Conservation (phyloP, 2,888 invertebrate genomes). For the Cheilosia grossa region DNA sequence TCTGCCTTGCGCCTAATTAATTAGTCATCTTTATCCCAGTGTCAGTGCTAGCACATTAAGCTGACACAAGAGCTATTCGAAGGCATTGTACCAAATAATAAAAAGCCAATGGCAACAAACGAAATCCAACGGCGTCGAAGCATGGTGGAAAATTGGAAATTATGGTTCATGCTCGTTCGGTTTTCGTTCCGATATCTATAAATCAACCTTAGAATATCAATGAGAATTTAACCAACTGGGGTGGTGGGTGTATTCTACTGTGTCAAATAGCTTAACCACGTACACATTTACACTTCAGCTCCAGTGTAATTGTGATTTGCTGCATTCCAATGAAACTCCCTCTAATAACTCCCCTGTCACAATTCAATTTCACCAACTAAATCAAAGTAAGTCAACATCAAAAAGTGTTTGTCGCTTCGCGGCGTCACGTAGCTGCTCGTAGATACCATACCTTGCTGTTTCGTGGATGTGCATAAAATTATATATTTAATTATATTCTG, state of each 20-base stretch:
- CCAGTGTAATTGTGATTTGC: too few relatives aligned
- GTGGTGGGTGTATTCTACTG: not conserved
- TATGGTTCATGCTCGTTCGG: conserved; percentile 59
- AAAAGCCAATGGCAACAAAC: conserved; percentile 9
- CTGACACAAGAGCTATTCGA: not conserved
- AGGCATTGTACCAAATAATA: not conserved
- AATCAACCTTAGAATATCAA: conserved; percentile 62
- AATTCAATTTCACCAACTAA: conserved; percentile 46
- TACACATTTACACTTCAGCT: too few relatives aligned
- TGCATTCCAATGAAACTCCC: too few relatives aligned
- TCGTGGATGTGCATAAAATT: conserved; percentile 33
- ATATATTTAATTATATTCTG: conserved; percentile 20
- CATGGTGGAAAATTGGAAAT: conserved; percentile 57
- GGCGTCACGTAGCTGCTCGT: conserved; percentile 8
- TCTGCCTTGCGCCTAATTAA: conserved; percentile 1
- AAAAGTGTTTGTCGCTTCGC: conserved; percentile 45
- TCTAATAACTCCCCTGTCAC: too few relatives aligned
- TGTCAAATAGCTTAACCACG: too few relatives aligned
- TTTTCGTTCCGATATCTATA: conserved; percentile 38
- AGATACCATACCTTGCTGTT: not conserved
- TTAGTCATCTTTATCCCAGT: conserved; percentile 9
- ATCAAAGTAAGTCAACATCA: conserved; percentile 53
- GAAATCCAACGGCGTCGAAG: conserved; percentile 34
- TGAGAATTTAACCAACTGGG: conserved; percentile 33
- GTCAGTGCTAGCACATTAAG: conserved; percentile 2